phyloP scores from a whole-genome alignment of 1,140 invertebrate genomes.

The Lamellibrachia luymesi region DNA sequence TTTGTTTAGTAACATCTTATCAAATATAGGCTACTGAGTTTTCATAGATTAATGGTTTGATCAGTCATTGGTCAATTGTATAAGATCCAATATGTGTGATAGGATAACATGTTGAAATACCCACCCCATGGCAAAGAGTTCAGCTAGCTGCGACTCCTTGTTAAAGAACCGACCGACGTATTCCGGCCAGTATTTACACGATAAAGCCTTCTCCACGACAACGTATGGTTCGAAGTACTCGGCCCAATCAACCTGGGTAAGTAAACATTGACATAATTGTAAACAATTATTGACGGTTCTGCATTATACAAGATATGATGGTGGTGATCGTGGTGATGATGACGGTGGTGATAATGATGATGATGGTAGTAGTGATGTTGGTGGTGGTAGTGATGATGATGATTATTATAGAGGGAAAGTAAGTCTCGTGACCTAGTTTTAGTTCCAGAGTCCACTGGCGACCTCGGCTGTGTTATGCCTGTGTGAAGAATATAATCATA shows the following conservation, averaged over 20 bases:
- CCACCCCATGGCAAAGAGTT: neutral
- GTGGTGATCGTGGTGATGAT: too few species aligned
- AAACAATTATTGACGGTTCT: neutral
- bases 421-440: too few species aligned
- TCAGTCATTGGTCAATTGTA: neutral
- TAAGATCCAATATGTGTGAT: neutral
- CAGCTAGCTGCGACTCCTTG: neutral
- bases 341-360: too few species aligned
- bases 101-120: neutral
- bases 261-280: neutral
- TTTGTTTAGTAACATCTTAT: too few species aligned
- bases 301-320: too few species aligned
- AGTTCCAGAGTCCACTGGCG: too few species aligned
- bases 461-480: too few species aligned
- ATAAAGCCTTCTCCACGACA: conserved; percentile 60
- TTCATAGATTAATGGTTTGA: neutral
- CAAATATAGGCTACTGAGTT: neutral
- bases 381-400: too few species aligned
- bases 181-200: neutral
- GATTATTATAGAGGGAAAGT: too few species aligned
- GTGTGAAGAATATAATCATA: too few species aligned
- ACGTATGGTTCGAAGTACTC: conserved; percentile 86
- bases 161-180: neutral
- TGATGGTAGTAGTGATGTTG: too few species aligned
- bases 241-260: conserved; percentile 73